phyloP scores from a whole-genome alignment of 2,113 vertebrate genomes.

The Chlorocebus sabaeus region DNA sequence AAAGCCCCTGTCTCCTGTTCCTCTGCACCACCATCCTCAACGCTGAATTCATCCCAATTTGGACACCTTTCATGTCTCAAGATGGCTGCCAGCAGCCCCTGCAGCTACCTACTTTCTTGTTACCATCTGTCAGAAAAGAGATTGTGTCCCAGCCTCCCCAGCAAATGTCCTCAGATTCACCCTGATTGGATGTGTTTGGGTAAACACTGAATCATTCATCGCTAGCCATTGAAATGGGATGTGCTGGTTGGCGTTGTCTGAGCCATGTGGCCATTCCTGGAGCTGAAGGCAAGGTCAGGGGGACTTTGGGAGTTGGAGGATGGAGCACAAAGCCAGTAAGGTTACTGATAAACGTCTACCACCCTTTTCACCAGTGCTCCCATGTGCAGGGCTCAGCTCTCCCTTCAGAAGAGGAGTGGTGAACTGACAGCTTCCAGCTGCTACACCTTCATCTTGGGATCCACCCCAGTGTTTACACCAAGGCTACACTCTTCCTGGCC shows the following conservation, averaged over 20 bases:
- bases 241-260: background rate
- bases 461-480: accelerated
- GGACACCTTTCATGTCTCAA: background rate
- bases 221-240: background rate
- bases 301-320: background rate
- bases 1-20: background rate
- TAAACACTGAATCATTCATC: background rate
- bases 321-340: background rate
- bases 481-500: background rate
- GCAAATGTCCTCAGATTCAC: background rate
- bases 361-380: background rate
- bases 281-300: background rate
- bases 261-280: background rate
- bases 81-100: background rate
- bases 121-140: background rate
- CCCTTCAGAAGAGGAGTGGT: background rate
- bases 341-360: background rate
- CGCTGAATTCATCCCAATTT: background rate
- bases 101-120: background rate
- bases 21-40: background rate
- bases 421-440: background rate
- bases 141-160: background rate
- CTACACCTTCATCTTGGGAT: too few relatives aligned
- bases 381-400: background rate
- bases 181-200: background rate